phyloP scores from a whole-genome alignment of 92 coral and sea anemone species.

The Meandrina meandrites region DNA sequence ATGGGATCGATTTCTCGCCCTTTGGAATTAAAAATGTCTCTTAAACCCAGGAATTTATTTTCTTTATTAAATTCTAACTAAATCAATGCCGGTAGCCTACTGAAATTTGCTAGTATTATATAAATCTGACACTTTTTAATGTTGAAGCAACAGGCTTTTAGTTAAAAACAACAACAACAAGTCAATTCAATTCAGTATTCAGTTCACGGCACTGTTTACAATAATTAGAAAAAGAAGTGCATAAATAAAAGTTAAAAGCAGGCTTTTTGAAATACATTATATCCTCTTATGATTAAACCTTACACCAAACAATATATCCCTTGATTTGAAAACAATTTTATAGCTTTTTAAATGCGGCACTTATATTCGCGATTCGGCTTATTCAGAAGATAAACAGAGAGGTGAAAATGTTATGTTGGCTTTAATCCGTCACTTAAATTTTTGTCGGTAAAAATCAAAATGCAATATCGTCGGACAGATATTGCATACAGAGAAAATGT shows the following conservation, averaged over 20 bases:
- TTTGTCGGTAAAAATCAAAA: conserved; percentile 10
- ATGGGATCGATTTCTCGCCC: not conserved
- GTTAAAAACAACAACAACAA: too few species aligned
- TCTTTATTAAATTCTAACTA: not conserved
- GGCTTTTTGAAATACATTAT: not conserved
- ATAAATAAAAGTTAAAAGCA: not conserved
- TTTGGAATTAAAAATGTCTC: not conserved
- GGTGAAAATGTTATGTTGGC: not conserved
- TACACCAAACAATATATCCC: not conserved
- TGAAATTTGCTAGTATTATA: not conserved
- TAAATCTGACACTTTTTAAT: not conserved
- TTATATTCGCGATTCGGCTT: not conserved
- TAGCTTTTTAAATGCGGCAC: not conserved
- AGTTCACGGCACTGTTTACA: not conserved
- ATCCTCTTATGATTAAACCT: not conserved
- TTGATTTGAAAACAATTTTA: not conserved
- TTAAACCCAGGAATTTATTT: not conserved
- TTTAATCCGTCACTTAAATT: not conserved
- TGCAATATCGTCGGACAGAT: conserved; percentile 12
- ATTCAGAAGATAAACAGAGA: not conserved
- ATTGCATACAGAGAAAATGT: conserved; percentile 4
- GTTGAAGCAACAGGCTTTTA: not conserved
- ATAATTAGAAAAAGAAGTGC: not conserved
- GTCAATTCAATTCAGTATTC: not conserved
- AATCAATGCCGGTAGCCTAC: not conserved